Base-by-base conservation (phyloP, 2,113 vertebrate species). In the Scomber scombrus region DNA sequence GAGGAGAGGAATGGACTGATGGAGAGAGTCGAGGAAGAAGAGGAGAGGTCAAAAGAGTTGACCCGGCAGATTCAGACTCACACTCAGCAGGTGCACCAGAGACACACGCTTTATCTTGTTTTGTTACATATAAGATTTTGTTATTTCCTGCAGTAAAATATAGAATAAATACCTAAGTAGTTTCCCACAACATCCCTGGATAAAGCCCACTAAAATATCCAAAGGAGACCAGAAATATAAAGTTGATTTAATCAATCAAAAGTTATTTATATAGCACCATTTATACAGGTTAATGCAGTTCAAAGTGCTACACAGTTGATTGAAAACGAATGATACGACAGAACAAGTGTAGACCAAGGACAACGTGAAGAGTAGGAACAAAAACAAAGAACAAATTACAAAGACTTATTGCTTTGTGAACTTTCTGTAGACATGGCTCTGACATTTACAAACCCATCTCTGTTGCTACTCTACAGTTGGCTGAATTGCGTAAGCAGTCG, bases 21-120 rank as follows among this genome's bases (percentile, higher is more conserved):
- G 86, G 97, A 98, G 72, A 95, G 96, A 82, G 88, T 97, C 11
- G 97, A 98, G 16, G 97, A 98, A 67, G 97, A 98, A 57, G 96
- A 96, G 0, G 91, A 95, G 0, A 91, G 91, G 69, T 92, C 85
- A 80, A 95, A 88, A 80, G 95, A 96, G 70, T 70, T 95, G 34
- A 87, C 14, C 47, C 92, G 95, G 13, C 96, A 97, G 90, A 94
- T 96, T 19, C 96, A 96, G 91, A 94, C 87, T 56, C 91, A 90
- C 61, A 94, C 90, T 16, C 94, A 95, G 64, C 95, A 96, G 95
- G 95, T 96, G 72, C 29, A 74, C 61, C 31, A 29, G 31, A 71
- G 23, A 45, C 29, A 15, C 21, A 26, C 2, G 1, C 18, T 55
- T 67, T 2, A 21, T 71, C 14, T 40, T 4, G 21, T 40, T 40